Base-by-base conservation (phyloP, 92 coral and sea anemone species). In the Actinernus sp. region DNA sequence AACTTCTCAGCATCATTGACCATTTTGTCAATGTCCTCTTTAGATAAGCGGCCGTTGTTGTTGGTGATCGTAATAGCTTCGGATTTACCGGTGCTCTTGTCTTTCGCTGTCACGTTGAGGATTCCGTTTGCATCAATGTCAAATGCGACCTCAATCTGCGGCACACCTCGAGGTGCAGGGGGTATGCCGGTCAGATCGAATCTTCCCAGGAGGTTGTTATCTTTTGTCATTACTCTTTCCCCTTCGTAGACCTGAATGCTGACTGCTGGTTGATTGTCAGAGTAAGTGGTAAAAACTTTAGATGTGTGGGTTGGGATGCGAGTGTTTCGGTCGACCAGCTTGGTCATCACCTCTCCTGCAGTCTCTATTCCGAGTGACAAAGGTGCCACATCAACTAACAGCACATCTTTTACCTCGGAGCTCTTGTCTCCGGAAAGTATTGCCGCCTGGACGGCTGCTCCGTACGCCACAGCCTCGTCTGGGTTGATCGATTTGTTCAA, bases 391-490 rank as follows among this genome's bases (percentile, higher is more conserved):
- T 88, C 94, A 2, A 88, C 69, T 47, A 88, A 63, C 32, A 88
- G 78, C 36, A 88, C 59, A 32, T 88, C 94, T 51, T 55, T 71
- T 58, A 78, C 68, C 31, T 73, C 89, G 21, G 83, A 67, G 68
- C 87, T 73, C 59, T 37, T 75, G 60, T 88, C 84, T 11, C 95
- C 90, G 3, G 79, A 62, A 7, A 88, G 72, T 10, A 88, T 68
- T 5, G 95, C 95, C 1, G 95, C 95, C 56, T 83, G 95, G 8
- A 88, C 68, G 2, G 95, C 95, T 9, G 95, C 95, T 33, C 95
- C 95, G 44, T 88, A 88, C 1, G 95, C 95, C n/a, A 88, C 90
- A 2, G 90, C 95, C 74, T 83, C 90, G 60, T 88, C 95, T 17
- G 95, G 95, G 83, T 88, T 88, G 74, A 88, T 88, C 13, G 90